These are phyloP conservation scores for Acanthornis magna DNA, from an alignment of 2,797 vertebrate genomes.

Conservation along the genomic window DNA sequence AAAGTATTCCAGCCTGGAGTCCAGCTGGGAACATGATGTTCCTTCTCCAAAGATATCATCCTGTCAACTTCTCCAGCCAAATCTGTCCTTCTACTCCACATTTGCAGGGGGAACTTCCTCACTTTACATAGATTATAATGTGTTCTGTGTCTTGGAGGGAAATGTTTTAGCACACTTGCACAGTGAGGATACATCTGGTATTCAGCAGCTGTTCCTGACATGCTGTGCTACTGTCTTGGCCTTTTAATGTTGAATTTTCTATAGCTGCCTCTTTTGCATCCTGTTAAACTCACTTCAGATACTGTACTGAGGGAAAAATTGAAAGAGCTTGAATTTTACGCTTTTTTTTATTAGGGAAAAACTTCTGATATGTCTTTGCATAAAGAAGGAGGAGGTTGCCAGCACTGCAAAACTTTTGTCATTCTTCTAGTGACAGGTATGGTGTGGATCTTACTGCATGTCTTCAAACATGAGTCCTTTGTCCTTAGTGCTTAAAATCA, in stretches of 20 bases:
- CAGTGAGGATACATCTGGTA: background rate
- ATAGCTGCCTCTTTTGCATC: background rate
- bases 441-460: background rate
- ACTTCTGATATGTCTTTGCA: background rate
- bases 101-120: background rate
- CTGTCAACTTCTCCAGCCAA: background rate
- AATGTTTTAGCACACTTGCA: background rate
- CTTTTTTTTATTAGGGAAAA: background rate
- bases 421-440: background rate
- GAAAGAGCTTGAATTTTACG: background rate
- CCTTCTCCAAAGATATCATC: background rate
- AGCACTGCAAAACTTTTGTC: background rate
- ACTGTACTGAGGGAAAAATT: background rate
- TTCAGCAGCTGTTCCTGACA: background rate
- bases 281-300: background rate
- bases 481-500: background rate
- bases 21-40: background rate
- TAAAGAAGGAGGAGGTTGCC: background rate
- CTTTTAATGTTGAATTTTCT: background rate
- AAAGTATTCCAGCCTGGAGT: background rate
- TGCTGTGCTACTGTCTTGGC: background rate
- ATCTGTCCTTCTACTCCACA: background rate
- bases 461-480: constrained; percentile 14
- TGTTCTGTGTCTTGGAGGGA: background rate
- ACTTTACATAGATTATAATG: background rate